Evolutionary conservation across 2,888 invertebrate species (phyloP).

Genomic region (Drosophila antonietae): DNA sequence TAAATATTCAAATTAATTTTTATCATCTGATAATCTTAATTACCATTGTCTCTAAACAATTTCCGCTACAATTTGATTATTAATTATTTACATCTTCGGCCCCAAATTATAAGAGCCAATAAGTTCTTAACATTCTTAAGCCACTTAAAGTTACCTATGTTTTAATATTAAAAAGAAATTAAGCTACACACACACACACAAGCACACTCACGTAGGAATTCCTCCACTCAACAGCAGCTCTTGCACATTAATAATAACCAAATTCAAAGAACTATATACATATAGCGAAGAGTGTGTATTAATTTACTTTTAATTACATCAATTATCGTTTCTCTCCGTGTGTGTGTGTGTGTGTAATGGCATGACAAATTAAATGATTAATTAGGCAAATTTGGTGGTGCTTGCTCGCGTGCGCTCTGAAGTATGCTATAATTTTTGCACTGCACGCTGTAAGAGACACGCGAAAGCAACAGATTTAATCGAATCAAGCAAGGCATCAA

Average conservation of each 20-base stretch:
- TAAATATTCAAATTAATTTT: no score
- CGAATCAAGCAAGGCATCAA: conserved; percentile 13
- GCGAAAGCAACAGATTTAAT: conserved; percentile 27
- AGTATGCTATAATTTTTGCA: conserved; percentile 47
- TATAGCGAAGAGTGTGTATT: conserved; percentile 35
- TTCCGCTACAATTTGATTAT: no score
- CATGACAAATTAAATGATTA: conserved; percentile 65
- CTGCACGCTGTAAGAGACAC: conserved; percentile 5
- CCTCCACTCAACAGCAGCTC: not conserved
- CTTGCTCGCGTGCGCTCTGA: conserved; percentile 33
- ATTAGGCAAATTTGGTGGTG: conserved; percentile 42
- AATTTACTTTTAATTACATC: conserved; percentile 56
- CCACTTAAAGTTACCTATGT: not conserved
- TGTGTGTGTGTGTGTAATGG: conserved; percentile 16
- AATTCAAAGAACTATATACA: conserved; percentile 10
- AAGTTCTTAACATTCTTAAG: not conserved
- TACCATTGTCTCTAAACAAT: not conserved
- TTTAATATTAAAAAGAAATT: conserved; percentile 16
- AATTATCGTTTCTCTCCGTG: not conserved
- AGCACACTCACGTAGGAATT: not conserved
- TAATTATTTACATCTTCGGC: not conserved
- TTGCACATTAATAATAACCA: conserved; percentile 8
- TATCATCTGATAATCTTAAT: not conserved
- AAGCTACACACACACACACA: conserved; percentile 9
- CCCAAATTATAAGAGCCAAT: not conserved